Conservation (phyloP, 2,888 invertebrate genomes). For the Nemurella pictetii region DNA sequence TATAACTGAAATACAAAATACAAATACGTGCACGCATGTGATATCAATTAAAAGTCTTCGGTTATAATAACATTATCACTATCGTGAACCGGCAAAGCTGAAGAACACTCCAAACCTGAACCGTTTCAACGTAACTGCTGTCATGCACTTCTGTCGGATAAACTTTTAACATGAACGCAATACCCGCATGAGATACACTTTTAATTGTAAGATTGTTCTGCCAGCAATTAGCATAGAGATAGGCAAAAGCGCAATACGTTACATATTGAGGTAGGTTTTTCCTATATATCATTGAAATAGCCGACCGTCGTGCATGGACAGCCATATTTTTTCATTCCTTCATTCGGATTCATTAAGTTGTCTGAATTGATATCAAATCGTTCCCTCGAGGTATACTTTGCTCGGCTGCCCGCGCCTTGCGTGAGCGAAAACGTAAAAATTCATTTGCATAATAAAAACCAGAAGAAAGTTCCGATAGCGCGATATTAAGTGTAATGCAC, state of each 20-base stretch:
- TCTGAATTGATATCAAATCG: background rate
- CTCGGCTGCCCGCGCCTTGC: background rate
- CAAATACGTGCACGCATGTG: background rate
- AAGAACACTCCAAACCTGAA: background rate
- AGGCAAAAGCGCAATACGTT: background rate
- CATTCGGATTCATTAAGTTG: background rate
- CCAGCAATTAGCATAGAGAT: background rate
- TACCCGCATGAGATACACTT: background rate
- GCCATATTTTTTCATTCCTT: background rate
- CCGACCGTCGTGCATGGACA: background rate
- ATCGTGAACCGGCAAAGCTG: no score
- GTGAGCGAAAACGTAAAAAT: background rate
- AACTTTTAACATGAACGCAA: background rate
- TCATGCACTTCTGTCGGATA: background rate
- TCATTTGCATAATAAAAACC: background rate
- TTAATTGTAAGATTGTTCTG: background rate
- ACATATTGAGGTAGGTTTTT: slow-evolving; percentile 1
- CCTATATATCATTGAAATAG: background rate
- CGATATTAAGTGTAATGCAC: background rate
- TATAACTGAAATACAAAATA: background rate
- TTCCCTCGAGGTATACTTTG: background rate
- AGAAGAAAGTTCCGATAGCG: background rate
- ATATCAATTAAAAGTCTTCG: background rate
- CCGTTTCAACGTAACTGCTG: background rate
- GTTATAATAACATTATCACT: slow-evolving; percentile 12